Conservation (phyloP, 2,113 vertebrate genomes). For the Nymphicus hollandicus region DNA sequence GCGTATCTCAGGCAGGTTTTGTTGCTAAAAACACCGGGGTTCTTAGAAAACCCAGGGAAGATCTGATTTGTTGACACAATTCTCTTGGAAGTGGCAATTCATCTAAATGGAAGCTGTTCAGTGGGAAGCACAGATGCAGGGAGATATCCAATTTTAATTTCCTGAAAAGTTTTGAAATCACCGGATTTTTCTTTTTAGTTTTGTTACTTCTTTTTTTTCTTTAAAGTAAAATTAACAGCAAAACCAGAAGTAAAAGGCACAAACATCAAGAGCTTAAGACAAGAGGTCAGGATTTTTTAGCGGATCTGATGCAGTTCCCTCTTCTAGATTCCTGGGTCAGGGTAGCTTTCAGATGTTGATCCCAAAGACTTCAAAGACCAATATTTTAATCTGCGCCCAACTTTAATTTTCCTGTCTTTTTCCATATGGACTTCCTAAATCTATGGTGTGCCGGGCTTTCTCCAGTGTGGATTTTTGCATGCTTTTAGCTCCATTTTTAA, state of each 20-base stretch:
- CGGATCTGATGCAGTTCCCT: background rate
- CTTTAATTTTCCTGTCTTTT: background rate
- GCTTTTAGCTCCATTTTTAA: background rate
- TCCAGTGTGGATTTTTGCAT: background rate
- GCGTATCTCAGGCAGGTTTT: background rate
- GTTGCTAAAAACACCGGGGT: background rate
- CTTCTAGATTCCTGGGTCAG: background rate
- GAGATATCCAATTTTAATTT: background rate
- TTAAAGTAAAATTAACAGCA: background rate
- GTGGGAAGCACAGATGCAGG: background rate
- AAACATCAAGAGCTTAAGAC: background rate
- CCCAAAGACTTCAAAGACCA: background rate
- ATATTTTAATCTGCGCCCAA: background rate
- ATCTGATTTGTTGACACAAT: background rate
- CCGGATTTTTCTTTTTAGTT: background rate
- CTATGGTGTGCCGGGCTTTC: fast-evolving
- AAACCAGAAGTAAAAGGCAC: background rate
- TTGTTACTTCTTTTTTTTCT: fast-evolving
- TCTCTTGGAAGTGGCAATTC: background rate
- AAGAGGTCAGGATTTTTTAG: background rate
- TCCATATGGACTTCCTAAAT: background rate
- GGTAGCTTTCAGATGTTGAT: background rate
- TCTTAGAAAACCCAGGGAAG: background rate
- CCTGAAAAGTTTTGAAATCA: background rate
- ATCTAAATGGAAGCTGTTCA: background rate